Percentiles rank a stretch among this genome's conserved stretches.
Evolutionary conservation across 2,113 vertebrate species (phyloP).

Genomic region (Morphnarchus princeps): DNA sequence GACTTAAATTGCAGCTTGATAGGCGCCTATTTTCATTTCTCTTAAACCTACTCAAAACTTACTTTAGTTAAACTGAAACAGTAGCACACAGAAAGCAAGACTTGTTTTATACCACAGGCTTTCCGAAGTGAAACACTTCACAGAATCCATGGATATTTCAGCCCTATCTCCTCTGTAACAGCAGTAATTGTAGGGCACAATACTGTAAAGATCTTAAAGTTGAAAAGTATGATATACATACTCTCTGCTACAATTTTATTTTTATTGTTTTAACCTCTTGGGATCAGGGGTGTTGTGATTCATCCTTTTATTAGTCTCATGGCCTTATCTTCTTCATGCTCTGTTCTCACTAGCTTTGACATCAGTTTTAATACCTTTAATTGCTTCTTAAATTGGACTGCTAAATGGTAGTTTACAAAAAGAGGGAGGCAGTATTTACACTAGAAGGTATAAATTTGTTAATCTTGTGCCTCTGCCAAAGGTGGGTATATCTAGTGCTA

Average conservation of each 20-base stretch:
- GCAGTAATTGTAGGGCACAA: not conserved
- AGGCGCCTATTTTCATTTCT: not conserved
- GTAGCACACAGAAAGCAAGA: not conserved
- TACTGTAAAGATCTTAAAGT: not conserved
- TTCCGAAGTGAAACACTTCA: not conserved
- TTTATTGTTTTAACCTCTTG: not conserved
- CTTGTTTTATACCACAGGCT: not conserved
- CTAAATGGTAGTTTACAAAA: not conserved
- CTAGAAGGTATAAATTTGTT: not conserved
- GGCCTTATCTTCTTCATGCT: not conserved
- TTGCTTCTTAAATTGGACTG: not conserved
- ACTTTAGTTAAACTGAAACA: not conserved
- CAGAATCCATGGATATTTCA: not conserved
- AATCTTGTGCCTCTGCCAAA: not conserved
- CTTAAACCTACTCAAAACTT: not conserved
- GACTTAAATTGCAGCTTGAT: not conserved
- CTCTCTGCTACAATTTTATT: not conserved
- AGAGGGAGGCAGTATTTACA: not conserved
- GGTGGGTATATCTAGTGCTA: not conserved
- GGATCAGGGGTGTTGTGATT: not conserved
- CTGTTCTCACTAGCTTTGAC: not conserved
- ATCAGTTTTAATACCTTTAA: not conserved
- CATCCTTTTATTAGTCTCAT: not conserved
- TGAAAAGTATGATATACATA: not conserved
- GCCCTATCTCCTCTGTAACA: not conserved